Evolutionary conservation across 2,113 vertebrate genomes (phyloP).

Genomic region (Talpa occidentalis): DNA sequence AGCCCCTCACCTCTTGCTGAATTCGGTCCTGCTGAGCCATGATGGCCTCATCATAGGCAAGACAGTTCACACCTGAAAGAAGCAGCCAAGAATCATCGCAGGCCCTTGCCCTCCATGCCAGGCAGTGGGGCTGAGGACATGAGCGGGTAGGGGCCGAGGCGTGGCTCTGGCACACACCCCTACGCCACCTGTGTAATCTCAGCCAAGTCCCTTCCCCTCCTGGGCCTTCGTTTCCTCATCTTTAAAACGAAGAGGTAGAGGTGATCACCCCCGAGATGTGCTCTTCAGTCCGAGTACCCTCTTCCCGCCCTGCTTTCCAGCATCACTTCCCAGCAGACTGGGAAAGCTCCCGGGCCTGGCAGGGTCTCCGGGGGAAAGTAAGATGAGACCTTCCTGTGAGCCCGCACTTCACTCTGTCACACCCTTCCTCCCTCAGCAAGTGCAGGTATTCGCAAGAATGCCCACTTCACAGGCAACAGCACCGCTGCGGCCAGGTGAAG

Average conservation of each 20-base stretch:
- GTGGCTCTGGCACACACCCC: background rate
- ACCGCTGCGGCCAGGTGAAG: background rate
- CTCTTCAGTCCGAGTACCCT: background rate
- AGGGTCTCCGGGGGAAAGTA: constrained; percentile 11
- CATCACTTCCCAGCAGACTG: background rate
- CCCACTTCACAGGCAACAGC: background rate
- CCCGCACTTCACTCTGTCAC: background rate
- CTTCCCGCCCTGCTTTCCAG: background rate
- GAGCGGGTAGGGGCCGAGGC: background rate
- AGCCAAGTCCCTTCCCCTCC: background rate
- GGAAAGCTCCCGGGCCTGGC: background rate
- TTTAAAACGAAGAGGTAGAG: background rate
- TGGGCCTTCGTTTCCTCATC: background rate
- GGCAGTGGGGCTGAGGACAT: background rate
- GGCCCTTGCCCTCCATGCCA: background rate
- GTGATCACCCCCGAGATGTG: background rate
- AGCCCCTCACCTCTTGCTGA: constrained; percentile 93
- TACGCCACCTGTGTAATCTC: background rate
- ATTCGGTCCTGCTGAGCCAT: constrained; percentile 97
- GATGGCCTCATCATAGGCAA: constrained; percentile 95
- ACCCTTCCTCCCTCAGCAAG: background rate
- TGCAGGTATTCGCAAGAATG: background rate
- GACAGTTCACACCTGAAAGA: constrained; percentile 91
- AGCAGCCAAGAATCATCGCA: background rate
- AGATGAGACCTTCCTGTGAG: background rate